Base-by-base conservation (phyloP, 2,113 vertebrate species). In the Pomatorhinus ruficollis region DNA sequence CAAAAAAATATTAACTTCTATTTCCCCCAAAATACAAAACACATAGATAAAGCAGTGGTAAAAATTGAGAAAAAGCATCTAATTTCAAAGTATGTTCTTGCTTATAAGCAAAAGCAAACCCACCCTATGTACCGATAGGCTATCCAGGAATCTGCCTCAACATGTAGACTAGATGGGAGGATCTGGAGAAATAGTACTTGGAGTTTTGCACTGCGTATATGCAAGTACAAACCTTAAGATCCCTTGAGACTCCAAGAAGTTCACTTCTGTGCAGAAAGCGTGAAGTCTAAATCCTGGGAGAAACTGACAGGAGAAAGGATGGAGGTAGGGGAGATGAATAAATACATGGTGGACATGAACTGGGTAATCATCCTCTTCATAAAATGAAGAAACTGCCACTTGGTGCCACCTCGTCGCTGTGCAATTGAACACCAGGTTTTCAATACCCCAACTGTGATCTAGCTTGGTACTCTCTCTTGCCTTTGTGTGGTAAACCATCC, bases 401-500 rank as follows among this genome's bases (percentile, higher is more conserved):
- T 57, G 45, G 9, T 75, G 33, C 47, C 24, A 44, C 15, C 40
- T 83, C 0, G 0, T 37, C 2, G 0, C 33, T 54, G 23, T 19
- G 6, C 23, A 65, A 27, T 5, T 24, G 18, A 77, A 60, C 30
- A 61, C n/a, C 25, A 59, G 0, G 0, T 76, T 90, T 79, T 84
- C 70, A 79, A 6, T 21, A 60, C 4, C 33, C 5, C 22, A 50
- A 0, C 44, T 70, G 27, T 47, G 8, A 66, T 33, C 28, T 18
- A 4, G 7, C 52, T 83, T 50, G 20, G 11, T 63, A 28, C 13
- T 10, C 5, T 88, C 50, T 77, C 70, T 57, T 83, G 57, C 31
- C 13, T 54, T 70, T 35, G 3, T 64, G 23, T 47, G n/a, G 69
- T 56, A 93, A 84, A 47, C 24, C 18, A 59, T 39, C 39, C 35